Base-by-base conservation (phyloP, 2,113 vertebrate genomes). In the Illadopsis cleaveri region DNA sequence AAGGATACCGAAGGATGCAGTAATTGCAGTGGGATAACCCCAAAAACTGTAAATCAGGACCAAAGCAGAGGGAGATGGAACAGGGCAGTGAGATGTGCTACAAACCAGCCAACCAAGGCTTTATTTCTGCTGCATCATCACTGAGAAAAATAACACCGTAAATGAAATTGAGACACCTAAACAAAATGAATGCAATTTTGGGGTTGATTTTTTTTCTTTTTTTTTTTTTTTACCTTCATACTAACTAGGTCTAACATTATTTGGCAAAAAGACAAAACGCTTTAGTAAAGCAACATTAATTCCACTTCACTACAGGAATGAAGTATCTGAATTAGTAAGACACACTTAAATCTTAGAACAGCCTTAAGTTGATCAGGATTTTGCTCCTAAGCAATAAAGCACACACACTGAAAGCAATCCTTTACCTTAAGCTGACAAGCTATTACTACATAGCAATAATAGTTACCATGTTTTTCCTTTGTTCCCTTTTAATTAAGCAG, bases 71-170 rank as follows among this genome's bases (percentile, higher is more conserved):
- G 70, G 66, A 76, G 37, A 35, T 12, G 47, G 61, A 85, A 24
- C 2, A 3, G 27, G 1, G 2, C 25, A 5, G 18, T 3, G 21
- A 82, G 61, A 23, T 54, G 19, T 4, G 6, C 30, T 70, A 75
- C 57, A 93, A 90, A 80, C 66, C 37, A 77, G 30, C 48, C 78
- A 82, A 82, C 37, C 53, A 76, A 68, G 62, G 33, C 37, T 72
- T 93, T 77, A 23, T 77, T 96, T 91, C 66, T 94, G 82, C 91
- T 94, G 66, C 45, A 75, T 94, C 92, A 78, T 92, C 90, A 78
- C 37, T 35, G 77, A 75, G 85, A 89, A 35, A 71, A 90, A 86
- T 75, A 38, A 37, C 53, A 75, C 28, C 78, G 68, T 71, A 86
- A 84, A 96, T 65, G 37, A 90, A 78, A 88, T 10, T 44, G 44